Conservation (phyloP, 2,797 vertebrate genomes). For the Amazona ochrocephala region DNA sequence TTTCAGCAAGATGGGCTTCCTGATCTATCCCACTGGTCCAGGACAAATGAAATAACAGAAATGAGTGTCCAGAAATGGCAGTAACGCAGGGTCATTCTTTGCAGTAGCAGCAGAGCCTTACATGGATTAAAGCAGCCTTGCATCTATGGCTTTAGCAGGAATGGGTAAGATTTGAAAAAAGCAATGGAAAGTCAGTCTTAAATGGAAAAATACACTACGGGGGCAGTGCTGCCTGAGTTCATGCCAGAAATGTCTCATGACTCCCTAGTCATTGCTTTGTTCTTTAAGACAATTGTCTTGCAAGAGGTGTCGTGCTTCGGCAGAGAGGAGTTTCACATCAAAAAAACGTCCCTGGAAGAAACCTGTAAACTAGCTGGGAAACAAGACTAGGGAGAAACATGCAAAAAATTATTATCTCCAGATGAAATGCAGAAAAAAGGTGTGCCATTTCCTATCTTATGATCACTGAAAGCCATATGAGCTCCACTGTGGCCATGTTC, state of each 20-base stretch:
- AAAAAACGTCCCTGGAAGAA: not conserved
- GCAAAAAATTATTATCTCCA: not conserved
- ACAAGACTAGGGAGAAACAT: not conserved
- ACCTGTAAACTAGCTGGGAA: not conserved
- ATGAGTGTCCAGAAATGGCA: not conserved
- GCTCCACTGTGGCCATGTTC: accelerated
- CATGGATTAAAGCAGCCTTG: not conserved
- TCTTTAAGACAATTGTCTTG: not conserved
- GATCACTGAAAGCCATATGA: not conserved
- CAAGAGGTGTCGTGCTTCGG: not conserved
- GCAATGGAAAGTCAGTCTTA: not conserved
- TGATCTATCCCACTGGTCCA: not conserved
- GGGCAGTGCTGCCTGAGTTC: not conserved
- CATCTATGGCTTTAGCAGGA: not conserved
- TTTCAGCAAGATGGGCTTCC: not conserved
- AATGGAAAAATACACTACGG: not conserved
- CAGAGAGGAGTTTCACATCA: not conserved
- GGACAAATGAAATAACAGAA: not conserved
- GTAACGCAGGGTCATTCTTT: not conserved
- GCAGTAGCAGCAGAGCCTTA: not conserved
- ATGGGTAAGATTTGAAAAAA: not conserved
- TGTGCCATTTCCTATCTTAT: not conserved
- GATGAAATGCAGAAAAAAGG: not conserved
- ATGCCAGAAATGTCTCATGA: not conserved
- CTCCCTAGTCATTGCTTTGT: not conserved